Percentiles rank a stretch among this genome's conserved stretches.
phyloP scores from a whole-genome alignment of 2,888 invertebrate species.

The Caenorhabditis sulstoni region DNA sequence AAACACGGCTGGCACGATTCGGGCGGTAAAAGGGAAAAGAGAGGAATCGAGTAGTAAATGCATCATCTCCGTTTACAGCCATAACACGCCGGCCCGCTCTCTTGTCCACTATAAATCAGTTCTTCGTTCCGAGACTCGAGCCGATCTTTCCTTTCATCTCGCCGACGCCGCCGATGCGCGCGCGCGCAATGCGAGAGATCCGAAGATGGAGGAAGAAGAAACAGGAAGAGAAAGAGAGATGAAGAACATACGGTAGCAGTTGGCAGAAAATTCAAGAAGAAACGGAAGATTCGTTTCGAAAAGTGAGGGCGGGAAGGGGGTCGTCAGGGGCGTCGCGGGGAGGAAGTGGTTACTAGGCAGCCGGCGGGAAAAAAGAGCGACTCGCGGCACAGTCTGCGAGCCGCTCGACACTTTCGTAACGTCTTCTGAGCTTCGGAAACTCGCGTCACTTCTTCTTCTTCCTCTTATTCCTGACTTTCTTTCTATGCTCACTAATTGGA shows the following conservation, averaged over 20 bases:
- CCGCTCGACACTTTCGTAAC: too few relatives aligned
- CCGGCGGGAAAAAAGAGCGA: neutral
- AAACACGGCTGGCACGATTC: neutral
- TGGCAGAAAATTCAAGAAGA: neutral
- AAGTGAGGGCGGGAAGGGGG: too few relatives aligned
- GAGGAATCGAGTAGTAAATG: constrained; percentile 37
- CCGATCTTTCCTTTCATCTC: constrained; percentile 32
- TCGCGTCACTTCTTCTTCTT: too few relatives aligned
- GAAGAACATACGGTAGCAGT: constrained; percentile 22
- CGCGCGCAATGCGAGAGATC: neutral
- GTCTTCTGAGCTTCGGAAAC: too few relatives aligned
- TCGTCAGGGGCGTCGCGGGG: too few relatives aligned
- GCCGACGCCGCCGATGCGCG: neutral
- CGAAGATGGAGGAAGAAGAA: neutral
- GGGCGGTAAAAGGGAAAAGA: constrained; percentile 23
- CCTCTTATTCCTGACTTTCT: too few relatives aligned
- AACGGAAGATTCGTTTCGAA: neutral
- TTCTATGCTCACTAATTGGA: too few relatives aligned
- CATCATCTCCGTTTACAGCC: constrained; percentile 53
- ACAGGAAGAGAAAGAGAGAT: neutral
- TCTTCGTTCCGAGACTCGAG: constrained; percentile 26
- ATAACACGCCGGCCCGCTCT: constrained; percentile 18
- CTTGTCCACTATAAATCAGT: constrained; percentile 48
- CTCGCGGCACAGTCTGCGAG: neutral
- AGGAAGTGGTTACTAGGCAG: too few relatives aligned